A percentile compares a stretch with the other conserved stretches of the same genome.
phyloP scores from a whole-genome alignment of 1,140 invertebrate genomes.

The Aphelenchoides besseyi region DNA sequence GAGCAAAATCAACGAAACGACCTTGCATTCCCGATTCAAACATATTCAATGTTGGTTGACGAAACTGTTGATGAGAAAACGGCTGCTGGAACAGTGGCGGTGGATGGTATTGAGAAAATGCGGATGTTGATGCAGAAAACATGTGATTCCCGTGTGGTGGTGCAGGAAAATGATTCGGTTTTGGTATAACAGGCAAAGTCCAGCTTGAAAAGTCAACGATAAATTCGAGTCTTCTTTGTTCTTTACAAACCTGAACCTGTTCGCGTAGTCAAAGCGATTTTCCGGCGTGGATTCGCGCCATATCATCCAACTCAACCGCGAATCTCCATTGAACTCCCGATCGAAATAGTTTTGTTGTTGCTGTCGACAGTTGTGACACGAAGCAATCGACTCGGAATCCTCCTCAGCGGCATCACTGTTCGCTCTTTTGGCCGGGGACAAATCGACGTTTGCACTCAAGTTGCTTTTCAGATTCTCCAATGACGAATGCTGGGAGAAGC shows the following conservation, averaged over 20 bases:
- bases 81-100: not conserved
- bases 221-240: not conserved
- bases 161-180: not conserved
- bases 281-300: constrained; percentile 41
- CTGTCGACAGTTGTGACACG: constrained; percentile 30
- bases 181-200: constrained; percentile 6
- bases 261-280: constrained; percentile 41
- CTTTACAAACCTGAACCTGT: constrained; percentile 32
- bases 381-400: constrained; percentile 20
- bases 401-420: constrained; percentile 15
- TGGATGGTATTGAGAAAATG: not conserved
- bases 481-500: not conserved
- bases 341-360: constrained; percentile 23
- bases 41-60: no score
- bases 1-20: no score
- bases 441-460: constrained; percentile 14
- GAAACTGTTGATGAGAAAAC: no score
- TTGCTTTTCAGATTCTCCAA: constrained; percentile 4
- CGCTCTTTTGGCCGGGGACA: constrained; percentile 1
- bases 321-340: not conserved
- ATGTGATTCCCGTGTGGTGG: not conserved
- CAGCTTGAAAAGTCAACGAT: constrained; percentile 14
- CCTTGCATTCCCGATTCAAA: no score
- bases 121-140: not conserved
- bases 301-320: constrained; percentile 43